Percentiles rank a stretch among this genome's conserved stretches.
Evolutionary conservation across 2,797 vertebrate genomes (phyloP).

Genomic region (Momotus momota): DNA sequence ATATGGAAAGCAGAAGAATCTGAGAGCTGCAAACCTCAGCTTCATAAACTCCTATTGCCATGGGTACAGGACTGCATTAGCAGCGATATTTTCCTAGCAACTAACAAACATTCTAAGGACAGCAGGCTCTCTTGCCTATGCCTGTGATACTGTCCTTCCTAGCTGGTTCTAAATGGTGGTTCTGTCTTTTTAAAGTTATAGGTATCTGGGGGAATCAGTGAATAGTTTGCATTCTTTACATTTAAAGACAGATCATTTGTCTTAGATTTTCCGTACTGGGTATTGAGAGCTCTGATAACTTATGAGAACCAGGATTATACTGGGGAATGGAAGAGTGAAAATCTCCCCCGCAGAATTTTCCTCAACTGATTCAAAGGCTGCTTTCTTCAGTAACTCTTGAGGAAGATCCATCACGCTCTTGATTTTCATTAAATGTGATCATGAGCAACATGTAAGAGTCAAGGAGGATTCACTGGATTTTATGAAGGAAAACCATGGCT

Average conservation of each 20-base stretch:
- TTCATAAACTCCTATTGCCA: neutral
- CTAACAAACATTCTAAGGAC: neutral
- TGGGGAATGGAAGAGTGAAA: neutral
- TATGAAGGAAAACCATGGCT: neutral
- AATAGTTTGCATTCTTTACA: neutral
- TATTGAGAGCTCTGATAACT: neutral
- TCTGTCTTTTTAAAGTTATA: neutral
- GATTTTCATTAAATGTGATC: neutral
- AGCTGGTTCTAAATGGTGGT: neutral
- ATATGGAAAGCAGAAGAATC: neutral
- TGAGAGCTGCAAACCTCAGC: neutral
- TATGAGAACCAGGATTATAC: neutral
- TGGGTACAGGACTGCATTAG: neutral
- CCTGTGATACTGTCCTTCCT: neutral
- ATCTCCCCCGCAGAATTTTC: neutral
- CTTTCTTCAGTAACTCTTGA: neutral
- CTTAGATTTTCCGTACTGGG: neutral
- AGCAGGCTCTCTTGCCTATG: neutral
- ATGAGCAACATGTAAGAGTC: neutral
- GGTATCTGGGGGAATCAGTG: neutral
- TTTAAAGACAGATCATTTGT: neutral
- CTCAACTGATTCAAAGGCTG: neutral
- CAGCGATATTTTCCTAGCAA: slow-evolving; percentile 17
- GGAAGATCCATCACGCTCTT: neutral
- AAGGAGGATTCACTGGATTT: neutral